These are phyloP conservation scores for Nettapus auritus DNA, from an alignment of 2,113 vertebrate genomes.

Conservation along the genomic window DNA sequence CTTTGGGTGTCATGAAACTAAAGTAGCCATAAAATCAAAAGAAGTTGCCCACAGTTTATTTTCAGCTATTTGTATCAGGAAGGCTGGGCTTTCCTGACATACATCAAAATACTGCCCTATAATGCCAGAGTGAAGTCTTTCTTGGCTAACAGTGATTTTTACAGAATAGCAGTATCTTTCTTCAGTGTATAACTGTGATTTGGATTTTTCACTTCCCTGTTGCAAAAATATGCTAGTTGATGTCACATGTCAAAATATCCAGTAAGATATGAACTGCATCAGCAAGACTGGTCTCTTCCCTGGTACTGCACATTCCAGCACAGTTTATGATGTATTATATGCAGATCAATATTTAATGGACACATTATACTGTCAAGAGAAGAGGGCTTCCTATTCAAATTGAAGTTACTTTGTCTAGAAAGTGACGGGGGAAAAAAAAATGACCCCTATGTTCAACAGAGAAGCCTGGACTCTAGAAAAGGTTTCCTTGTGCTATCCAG, in stretches of 20 bases:
- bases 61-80: background rate
- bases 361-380: background rate
- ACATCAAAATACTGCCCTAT: background rate
- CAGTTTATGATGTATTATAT: constrained; percentile 1
- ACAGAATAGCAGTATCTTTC: background rate
- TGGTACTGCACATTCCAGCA: background rate
- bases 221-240: constrained; percentile 21
- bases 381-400: constrained; percentile 4
- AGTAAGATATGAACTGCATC: constrained; percentile 28
- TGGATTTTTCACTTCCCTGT: background rate
- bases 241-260: constrained; percentile 44
- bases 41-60: background rate
- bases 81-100: background rate
- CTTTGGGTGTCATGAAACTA: background rate
- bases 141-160: background rate
- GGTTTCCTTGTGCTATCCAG: background rate
- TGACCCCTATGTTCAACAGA: background rate
- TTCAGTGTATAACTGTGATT: background rate
- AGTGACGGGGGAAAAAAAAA: background rate
- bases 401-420: constrained; percentile 18
- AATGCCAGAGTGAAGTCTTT: background rate
- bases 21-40: background rate
- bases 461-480: background rate
- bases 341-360: constrained; percentile 59
- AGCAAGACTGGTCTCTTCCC: background rate